phyloP scores from a whole-genome alignment of 2,113 vertebrate genomes.

The Gambusia holbrooki region DNA sequence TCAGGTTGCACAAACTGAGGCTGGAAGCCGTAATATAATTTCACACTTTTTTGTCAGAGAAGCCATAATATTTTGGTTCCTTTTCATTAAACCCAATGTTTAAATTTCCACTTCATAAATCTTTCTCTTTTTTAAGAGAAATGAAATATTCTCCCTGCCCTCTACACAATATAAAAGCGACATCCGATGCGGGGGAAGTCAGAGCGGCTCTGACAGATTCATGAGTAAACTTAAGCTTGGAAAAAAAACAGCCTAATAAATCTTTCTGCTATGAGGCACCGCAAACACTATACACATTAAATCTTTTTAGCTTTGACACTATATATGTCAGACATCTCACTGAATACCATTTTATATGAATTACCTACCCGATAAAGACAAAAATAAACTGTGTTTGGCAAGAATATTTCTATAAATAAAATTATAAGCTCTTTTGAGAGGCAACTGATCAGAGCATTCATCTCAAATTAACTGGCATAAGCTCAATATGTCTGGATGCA shows the following conservation, averaged over 20 bases:
- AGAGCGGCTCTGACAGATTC: neutral
- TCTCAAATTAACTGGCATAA: conserved; percentile 20
- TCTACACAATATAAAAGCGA: neutral
- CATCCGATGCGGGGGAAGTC: conserved; percentile 6
- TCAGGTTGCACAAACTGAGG: no score
- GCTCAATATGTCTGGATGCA: conserved; percentile 22
- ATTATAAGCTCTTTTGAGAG: conserved; percentile 3
- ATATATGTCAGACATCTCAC: neutral
- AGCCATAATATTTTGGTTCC: neutral
- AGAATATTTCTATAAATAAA: conserved; percentile 2
- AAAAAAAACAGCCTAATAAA: conserved; percentile 1
- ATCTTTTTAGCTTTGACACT: neutral
- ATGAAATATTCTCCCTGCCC: conserved; percentile 1
- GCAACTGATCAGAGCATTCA: neutral
- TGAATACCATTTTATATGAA: neutral
- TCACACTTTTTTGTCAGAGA: neutral
- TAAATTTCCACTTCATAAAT: neutral
- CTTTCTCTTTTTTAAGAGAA: neutral
- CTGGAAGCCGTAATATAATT: neutral
- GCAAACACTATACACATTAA: neutral
- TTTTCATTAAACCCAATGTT: neutral
- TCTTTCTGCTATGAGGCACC: neutral
- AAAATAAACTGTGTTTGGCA: conserved; percentile 5
- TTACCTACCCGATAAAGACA: conserved; percentile 1
- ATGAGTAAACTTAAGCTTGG: conserved; percentile 12